Evolutionary conservation across 2,888 invertebrate genomes (phyloP), one percentile per base, ranked within the genome.

Genomic region (Philereme vetulata): DNA sequence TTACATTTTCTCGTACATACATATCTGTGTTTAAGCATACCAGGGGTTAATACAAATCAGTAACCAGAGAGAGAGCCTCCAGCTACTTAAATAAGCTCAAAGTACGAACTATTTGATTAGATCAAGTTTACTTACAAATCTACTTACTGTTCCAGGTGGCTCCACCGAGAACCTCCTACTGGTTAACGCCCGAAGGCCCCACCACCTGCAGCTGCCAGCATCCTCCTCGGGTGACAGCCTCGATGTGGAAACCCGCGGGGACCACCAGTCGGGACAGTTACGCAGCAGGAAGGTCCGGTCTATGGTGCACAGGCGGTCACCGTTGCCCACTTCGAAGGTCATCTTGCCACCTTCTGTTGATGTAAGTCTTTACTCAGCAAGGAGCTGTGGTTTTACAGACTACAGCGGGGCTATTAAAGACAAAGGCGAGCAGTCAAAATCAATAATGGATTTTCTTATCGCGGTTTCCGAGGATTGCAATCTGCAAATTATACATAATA

Each of bases 151-250:
- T 86, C 53, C 84, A 92, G 91, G 90, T 9, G 90, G 89, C 10
- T 92, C 92, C 1, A 85, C 88, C 6, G 91, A 92, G 70, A 90
- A 91, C 70, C 80, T 91, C 0, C 76, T 91, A 1, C 75, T 85
- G 4, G 72, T 71, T 3, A 74, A 77, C 45, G 69, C 68, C 0
- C 71, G 88, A 10, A 74, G 90, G 35, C 90, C 90, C 2, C 85
- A 72, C 62, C 81, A 87, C 64, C 77, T 90, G 7, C 85, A 84
- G 59, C 77, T 91, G 0, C 88, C 88, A 3, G 80, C 89, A 0
- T 90, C 90, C 0, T 90, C 91, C 0, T 91, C 91, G 0, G 91
- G 91, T 5, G 91, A 91, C 77, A 91, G 90, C 64, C 76, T 91
- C 45, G 90, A 92, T 56, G 82, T 91, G 52, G 91, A 91, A 72